phyloP scores from a whole-genome alignment of 2,888 invertebrate species.

The Drosophila gaucha region DNA sequence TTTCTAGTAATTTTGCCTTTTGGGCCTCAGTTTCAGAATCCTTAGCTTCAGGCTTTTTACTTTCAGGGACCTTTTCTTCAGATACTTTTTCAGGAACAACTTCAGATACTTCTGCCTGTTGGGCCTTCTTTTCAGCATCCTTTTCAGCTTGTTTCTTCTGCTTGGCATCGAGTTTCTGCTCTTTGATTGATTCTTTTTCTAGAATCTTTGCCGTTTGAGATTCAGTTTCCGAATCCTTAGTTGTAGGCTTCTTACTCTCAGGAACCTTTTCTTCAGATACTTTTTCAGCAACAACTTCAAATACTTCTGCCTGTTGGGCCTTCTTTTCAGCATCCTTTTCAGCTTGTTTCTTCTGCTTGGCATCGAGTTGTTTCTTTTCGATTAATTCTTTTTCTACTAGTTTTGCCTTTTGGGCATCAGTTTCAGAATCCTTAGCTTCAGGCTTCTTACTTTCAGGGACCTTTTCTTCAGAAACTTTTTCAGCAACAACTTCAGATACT shows the following conservation, averaged over 20 bases:
- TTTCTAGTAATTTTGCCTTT: neutral
- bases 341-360: conserved; percentile 31
- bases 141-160: conserved; percentile 2
- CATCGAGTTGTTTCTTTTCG: conserved; percentile 6
- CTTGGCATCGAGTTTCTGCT: neutral
- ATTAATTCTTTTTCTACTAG: neutral
- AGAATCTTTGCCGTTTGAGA: neutral
- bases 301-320: conserved; percentile 28
- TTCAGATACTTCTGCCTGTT: conserved; percentile 17
- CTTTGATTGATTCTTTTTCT: neutral
- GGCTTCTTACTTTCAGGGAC: conserved; percentile 28
- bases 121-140: neutral
- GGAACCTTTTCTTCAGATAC: neutral
- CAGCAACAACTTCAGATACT: conserved; percentile 25
- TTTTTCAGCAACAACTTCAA: conserved; percentile 3
- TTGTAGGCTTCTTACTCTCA: neutral
- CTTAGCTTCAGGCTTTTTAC: conserved; percentile 4
- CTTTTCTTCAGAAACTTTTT: conserved; percentile 17
- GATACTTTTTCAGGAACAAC: conserved; percentile 6
- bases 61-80: conserved; percentile 12
- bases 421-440: conserved; percentile 1
- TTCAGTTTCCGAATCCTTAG: neutral
- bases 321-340: conserved; percentile 12
- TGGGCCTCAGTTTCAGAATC: neutral
- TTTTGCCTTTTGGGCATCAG: neutral